Percentiles rank a stretch among this genome's conserved stretches.
Evolutionary conservation across 1,140 invertebrate genomes (phyloP).

Genomic region (Apocrypta bakeri): DNA sequence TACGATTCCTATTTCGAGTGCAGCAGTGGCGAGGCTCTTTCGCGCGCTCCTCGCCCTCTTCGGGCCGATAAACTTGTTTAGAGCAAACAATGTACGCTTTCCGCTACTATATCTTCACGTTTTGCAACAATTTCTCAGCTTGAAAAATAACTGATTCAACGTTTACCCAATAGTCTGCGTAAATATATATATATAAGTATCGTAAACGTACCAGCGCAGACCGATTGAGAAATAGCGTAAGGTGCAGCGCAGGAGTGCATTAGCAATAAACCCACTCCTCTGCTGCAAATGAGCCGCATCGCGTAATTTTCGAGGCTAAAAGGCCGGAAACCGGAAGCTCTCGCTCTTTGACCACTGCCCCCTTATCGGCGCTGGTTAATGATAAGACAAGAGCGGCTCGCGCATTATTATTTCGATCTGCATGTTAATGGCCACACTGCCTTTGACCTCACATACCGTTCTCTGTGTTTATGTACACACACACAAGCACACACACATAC

Average conservation of each 20-base stretch:
- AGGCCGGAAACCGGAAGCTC: constrained; percentile 9
- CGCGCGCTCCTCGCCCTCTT: too few species aligned
- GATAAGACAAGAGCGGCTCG: constrained; percentile 3
- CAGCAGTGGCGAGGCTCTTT: neutral
- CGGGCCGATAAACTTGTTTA: too few species aligned
- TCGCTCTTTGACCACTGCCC: too few species aligned
- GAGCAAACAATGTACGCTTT: too few species aligned
- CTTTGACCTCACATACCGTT: neutral
- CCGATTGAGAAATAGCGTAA: neutral
- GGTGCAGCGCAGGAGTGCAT: neutral
- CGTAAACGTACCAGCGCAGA: neutral
- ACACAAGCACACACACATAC: too few species aligned
- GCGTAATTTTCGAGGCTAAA: constrained; percentile 15
- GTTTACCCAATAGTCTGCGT: too few species aligned
- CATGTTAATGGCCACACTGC: constrained; percentile 13
- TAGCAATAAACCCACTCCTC: neutral
- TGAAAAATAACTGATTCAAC: too few species aligned
- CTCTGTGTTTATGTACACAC: too few species aligned
- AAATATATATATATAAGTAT: neutral
- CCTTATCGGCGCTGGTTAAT: neutral
- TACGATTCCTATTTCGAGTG: neutral
- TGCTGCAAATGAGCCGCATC: neutral
- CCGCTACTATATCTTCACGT: too few species aligned
- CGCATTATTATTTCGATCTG: constrained; percentile 16
- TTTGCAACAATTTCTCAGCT: too few species aligned